These are phyloP conservation scores for Caenorhabditis sp. DNA, from an alignment of 2,888 invertebrate genomes.

Conservation along the genomic window DNA sequence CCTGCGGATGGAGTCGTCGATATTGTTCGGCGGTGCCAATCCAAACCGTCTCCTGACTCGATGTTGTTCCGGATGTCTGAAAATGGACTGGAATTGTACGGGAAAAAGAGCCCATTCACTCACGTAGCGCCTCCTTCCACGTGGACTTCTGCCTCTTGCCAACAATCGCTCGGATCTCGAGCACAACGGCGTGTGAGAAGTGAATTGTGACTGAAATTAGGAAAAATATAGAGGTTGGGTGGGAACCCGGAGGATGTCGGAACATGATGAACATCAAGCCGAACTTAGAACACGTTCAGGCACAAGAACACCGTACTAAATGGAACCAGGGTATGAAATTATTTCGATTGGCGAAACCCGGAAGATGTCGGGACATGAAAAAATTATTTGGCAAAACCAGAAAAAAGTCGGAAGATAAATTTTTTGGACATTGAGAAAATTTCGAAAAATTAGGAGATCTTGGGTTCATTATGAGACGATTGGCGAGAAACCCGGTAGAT, in stretches of 20 bases:
- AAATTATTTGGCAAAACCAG: too few species aligned
- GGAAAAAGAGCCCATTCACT: conserved; percentile 3
- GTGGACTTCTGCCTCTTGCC: conserved; percentile 57
- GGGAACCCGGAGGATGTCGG: background rate
- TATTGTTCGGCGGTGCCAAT: conserved; percentile 64
- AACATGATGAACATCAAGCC: too few species aligned
- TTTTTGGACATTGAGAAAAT: too few species aligned
- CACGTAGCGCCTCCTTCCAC: conserved; percentile 33
- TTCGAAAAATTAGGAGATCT: too few species aligned
- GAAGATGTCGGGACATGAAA: too few species aligned
- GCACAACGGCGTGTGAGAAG: conserved; percentile 65
- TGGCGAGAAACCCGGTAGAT: background rate
- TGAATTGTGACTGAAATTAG: conserved; percentile 56
- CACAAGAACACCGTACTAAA: too few species aligned
- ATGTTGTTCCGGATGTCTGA: conserved; percentile 45
- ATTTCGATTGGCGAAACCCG: too few species aligned
- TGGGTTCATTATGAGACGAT: too few species aligned
- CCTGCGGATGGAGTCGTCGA: conserved; percentile 68
- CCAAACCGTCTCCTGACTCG: conserved; percentile 68
- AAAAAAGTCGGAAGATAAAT: too few species aligned
- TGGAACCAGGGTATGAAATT: too few species aligned
- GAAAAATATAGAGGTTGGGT: background rate
- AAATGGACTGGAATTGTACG: background rate
- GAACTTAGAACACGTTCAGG: too few species aligned
- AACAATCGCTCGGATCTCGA: conserved; percentile 68